Evolutionary conservation across 2,113 vertebrate genomes (phyloP), one percentile per base, ranked within the genome.

Genomic region (Microcebus lehilahytsara): DNA sequence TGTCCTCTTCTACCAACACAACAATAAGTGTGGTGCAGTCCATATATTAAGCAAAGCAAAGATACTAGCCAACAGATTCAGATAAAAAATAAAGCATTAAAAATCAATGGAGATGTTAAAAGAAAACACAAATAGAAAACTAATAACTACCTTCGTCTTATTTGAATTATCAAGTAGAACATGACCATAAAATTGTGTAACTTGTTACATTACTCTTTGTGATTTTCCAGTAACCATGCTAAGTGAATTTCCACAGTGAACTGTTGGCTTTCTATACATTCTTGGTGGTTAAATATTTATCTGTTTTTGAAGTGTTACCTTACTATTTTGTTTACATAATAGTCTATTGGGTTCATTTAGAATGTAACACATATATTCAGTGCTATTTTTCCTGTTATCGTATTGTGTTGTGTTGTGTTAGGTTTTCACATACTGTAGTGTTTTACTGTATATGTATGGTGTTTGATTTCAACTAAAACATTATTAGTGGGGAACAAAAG

Each of bases 1-100:
- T 99, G 53, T 98, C 98, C 32, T 99, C 99, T 96, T 99, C 99
- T 98, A 99, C 99, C 94, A 99, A 99, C 95, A 99, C 99, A 98
- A 99, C 99, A 98, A 99, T 99, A 99, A 99, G 99, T 99, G 98
- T 99, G 98, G 98, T 99, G 98, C 99, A 99, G 99, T 99, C 98
- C 98, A 99, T 98, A 99, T 98, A 99, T 99, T 99, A 99, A 99
- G 98, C 98, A 98, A 99, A 99, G 42, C 62, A 78, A 72, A 84
- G 10, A 49, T 85, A 49, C 56, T 67, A 95, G 30, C 85, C 60
- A 98, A 98, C 98, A 96, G 93, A 79, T 89, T 79, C 49, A 96
- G 96, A 96, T 72, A 46, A 69, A 96, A 97, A 86, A 60, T 32
- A 79, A 97, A 93, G 83, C 92, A 79, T 89, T 85, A 89, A 94